Conservation (phyloP, 2,888 invertebrate species). For the Gerris lacustris region DNA sequence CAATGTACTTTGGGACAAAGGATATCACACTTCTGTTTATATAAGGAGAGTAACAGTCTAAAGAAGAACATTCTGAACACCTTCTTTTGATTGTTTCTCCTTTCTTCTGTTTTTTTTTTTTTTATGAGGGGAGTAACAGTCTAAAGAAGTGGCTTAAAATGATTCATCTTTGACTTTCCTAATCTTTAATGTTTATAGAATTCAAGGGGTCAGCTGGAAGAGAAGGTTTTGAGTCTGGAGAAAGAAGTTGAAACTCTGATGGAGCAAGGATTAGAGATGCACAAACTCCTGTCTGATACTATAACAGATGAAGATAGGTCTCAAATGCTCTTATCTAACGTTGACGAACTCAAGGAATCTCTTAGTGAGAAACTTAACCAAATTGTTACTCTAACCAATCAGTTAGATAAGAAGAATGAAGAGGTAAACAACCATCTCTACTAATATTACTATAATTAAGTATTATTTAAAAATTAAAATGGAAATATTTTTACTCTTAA, state of each 20-base stretch:
- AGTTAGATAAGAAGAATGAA: conserved; percentile 37
- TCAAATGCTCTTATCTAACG: conserved; percentile 49
- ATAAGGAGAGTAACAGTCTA: no score
- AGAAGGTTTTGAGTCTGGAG: conserved; percentile 54
- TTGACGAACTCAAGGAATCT: conserved; percentile 53
- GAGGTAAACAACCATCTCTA: conserved; percentile 34
- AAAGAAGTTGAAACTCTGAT: conserved; percentile 69
- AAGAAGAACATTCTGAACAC: no score
- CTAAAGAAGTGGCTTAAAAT: no score
- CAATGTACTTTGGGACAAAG: no score
- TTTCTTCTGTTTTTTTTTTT: no score
- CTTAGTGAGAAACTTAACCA: conserved; percentile 51
- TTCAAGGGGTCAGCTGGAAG: conserved; percentile 45
- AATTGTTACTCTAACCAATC: conserved; percentile 38
- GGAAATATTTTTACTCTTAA: not conserved
- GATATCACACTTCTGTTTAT: no score
- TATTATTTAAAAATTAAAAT: not conserved
- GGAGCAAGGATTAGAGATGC: conserved; percentile 63
- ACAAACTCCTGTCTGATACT: conserved; percentile 53
- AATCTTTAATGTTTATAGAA: conserved; percentile 31
- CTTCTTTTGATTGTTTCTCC: no score
- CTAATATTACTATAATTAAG: not conserved
- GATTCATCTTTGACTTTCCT: no score
- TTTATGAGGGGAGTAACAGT: no score
- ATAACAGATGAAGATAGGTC: conserved; percentile 51